phyloP scores from a whole-genome alignment of 2,113 vertebrate species.

The Ammospiza caudacuta region DNA sequence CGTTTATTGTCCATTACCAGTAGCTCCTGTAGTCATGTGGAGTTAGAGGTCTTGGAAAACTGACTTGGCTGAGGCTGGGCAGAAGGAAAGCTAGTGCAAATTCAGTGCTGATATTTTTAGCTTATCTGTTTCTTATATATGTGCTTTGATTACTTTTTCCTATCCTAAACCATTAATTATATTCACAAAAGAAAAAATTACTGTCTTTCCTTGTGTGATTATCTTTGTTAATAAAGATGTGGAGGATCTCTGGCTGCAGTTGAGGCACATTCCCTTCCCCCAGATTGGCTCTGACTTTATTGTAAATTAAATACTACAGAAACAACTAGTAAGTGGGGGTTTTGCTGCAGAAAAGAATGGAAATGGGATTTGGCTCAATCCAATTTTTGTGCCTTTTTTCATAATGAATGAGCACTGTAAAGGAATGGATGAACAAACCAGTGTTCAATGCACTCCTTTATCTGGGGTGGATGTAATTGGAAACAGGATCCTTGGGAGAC shows the following conservation, averaged over 20 bases:
- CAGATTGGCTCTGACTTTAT: not conserved
- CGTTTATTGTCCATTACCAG: not conserved
- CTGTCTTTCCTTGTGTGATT: fast-evolving
- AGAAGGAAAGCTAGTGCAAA: not conserved
- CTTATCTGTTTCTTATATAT: not conserved
- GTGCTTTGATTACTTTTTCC: not conserved
- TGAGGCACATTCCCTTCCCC: too few species aligned
- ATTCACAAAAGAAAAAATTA: not conserved
- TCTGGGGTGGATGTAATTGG: slow-evolving; percentile 8
- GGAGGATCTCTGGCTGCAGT: not conserved
- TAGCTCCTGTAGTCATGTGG: not conserved
- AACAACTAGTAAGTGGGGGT: not conserved
- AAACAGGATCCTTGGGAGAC: not conserved
- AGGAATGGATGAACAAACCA: fast-evolving
- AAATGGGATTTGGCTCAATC: not conserved
- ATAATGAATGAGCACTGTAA: not conserved
- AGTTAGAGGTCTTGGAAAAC: not conserved
- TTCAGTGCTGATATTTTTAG: not conserved
- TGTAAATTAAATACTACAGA: not conserved
- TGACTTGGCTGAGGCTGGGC: not conserved
- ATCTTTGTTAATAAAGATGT: not conserved
- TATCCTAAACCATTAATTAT: not conserved
- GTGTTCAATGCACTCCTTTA: slow-evolving; percentile 9
- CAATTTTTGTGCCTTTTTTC: not conserved
- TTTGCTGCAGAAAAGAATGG: not conserved